These are phyloP conservation scores for Parasteatoda tepidariorum DNA, from an alignment of 1,140 invertebrate genomes.

Conservation along the genomic window DNA sequence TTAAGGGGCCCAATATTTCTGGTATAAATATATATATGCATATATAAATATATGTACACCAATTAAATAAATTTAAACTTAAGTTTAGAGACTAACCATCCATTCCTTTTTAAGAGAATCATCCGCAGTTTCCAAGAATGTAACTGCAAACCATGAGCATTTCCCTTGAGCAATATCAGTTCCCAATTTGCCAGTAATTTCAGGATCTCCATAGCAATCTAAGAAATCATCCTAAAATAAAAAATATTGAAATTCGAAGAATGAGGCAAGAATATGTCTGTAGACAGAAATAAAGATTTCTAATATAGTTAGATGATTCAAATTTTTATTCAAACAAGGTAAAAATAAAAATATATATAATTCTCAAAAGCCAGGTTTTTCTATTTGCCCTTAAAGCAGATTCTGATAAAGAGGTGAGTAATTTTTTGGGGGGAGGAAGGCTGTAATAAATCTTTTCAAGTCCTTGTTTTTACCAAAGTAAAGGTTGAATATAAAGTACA, in stretches of 20 bases:
- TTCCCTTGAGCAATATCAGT: slow-evolving; percentile 96
- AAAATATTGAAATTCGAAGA: slow-evolving; percentile 11
- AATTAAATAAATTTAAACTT: neutral
- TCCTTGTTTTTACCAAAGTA: no score
- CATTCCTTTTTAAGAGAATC: slow-evolving; percentile 64
- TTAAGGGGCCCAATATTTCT: neutral
- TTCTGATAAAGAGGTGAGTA: no score
- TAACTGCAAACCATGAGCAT: slow-evolving; percentile 94
- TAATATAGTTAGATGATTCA: neutral
- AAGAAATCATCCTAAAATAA: slow-evolving; percentile 84
- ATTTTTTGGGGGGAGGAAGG: no score
- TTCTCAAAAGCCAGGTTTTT: no score
- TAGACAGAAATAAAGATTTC: neutral
- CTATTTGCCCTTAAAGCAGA: no score
- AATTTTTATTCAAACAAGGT: no score
- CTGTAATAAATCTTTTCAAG: no score
- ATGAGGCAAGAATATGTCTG: neutral
- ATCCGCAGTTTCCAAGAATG: slow-evolving; percentile 83
- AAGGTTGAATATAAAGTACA: no score
- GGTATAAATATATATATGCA: neutral
- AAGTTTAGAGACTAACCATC: slow-evolving; percentile 48
- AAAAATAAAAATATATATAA: no score
- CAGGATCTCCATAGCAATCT: slow-evolving; percentile 90
- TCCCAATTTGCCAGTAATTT: slow-evolving; percentile 87
- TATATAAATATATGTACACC: neutral